These are phyloP conservation scores for Zoroaster sp. DNA, from an alignment of 53 echinoderm and acorn worm genomes.

Conservation along the genomic window DNA sequence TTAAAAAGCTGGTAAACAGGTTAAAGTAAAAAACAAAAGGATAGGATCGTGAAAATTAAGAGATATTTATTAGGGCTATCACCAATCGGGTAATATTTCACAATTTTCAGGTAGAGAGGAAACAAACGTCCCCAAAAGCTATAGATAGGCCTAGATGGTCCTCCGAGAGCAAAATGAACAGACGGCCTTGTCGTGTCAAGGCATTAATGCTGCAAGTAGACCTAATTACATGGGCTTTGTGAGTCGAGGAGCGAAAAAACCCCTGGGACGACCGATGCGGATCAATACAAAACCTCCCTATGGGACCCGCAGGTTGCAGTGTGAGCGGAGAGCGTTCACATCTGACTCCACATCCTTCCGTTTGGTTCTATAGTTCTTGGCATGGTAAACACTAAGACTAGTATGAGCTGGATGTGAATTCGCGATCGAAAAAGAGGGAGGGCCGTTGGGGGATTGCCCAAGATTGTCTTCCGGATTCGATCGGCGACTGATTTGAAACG, in stretches of 20 bases:
- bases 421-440: background rate
- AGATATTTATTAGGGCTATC: no score
- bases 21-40: no score
- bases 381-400: background rate
- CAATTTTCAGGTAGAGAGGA: background rate
- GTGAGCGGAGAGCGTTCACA: background rate
- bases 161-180: background rate
- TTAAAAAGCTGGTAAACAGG: no score
- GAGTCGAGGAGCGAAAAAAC: background rate
- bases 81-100: background rate
- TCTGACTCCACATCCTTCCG: background rate
- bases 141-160: background rate
- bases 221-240: conserved; percentile 31
- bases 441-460: conserved; percentile 14
- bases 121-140: background rate
- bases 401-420: background rate
- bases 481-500: background rate
- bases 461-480: conserved; percentile 15
- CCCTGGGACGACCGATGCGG: conserved; percentile 1
- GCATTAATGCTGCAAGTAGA: background rate
- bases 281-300: background rate
- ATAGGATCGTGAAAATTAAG: no score
- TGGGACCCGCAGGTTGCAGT: background rate
- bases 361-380: background rate
- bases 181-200: background rate